Base-by-base conservation (phyloP, 2,113 vertebrate species). In the Esox niger region DNA sequence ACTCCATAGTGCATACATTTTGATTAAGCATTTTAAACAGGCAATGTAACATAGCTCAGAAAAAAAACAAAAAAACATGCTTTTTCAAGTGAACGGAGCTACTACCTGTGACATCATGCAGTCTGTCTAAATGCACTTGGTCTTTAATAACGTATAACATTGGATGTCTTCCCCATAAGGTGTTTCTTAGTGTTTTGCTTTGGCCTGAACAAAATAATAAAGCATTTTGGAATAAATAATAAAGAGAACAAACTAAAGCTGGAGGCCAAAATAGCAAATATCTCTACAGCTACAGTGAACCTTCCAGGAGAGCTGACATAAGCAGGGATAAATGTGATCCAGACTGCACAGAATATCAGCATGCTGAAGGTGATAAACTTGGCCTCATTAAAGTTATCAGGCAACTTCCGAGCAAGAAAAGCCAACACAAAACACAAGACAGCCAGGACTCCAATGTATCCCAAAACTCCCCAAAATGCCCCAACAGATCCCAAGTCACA, bases 241-340 rank as follows among this genome's bases (percentile, higher is more conserved):
- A 76, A 85, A 4, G 79, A 0, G 1, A 85, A 73, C 11, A 87
- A n/a, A 15, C 73, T 83, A 81, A 84, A 87, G 57, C 79, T 87
- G 1, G 85, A 87, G 25, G 85, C 67, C 43, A 87, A 43, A 23
- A 85, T 85, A 1, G 87, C 84, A 83, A 90, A 90, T 69, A 87
- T 89, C 32, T 90, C 85, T 4, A 90, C 87, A 64, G 83, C 89
- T 21, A 90, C 89, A 8, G 83, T 84, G 3, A 86, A 89, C 62
- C 88, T 90, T 4, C 88, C 86, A 64, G 88, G 88, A 38, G 88
- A 90, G 60, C 87, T 90, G 75, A 90, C 77, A 81, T 90, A 90
- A 13, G 86, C 86, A 68, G 88, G 86, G 29, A 89, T 82, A 66
- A 88, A 88, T 1, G 84, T 80, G 65, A 86, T 78, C 87, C 86